Evolutionary conservation across 2,113 vertebrate genomes (phyloP), one percentile per base, ranked within the genome.

Genomic region (Malurus cyaneus): DNA sequence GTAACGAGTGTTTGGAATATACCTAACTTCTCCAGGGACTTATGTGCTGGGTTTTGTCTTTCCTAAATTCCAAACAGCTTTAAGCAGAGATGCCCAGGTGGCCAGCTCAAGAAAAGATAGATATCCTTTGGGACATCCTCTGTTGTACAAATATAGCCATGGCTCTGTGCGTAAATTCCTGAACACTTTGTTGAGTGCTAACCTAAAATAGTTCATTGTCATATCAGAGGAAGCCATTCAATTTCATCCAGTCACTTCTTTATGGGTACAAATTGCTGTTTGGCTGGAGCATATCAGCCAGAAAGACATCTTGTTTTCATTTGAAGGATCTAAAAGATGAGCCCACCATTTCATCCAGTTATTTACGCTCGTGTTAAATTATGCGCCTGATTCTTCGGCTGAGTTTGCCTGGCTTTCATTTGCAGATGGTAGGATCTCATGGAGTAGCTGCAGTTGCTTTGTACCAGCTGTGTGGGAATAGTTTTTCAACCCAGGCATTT

Each of bases 261-360:
- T 59, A 79, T 8, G 32, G 41, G 8, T 57, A 73, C 26, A 54
- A 54, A 67, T 85, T 70, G 67, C 32, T 80, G 18, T 81, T 92
- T 91, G 50, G 14, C 61, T 89, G 72, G 54, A 87, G 34, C 23
- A 20, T 44, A 81, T 62, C 65, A 93, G 14, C 36, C 77, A 94
- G 84, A 89, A 85, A 65, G 65, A 52, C 84, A 92, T 91, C 81
- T 92, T 94, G 78, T 87, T 94, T 87, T 94, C 57, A 91, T 95
- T 34, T 95, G 54, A 62, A 82, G 49, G 44, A 64, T 91, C 59
- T 79, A 85, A 91, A 79, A 69, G 72, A 81, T 76, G 73, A 94
- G 41, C 34, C 42, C 56, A 44, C 71, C 39, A 83, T 92, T 88
- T 93, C 64, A 80, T 80, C 42, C 76, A 60, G 42, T 92, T 80